Base-by-base conservation (phyloP, 92 coral and sea anemone species). In the Blastomussa wellsi region DNA sequence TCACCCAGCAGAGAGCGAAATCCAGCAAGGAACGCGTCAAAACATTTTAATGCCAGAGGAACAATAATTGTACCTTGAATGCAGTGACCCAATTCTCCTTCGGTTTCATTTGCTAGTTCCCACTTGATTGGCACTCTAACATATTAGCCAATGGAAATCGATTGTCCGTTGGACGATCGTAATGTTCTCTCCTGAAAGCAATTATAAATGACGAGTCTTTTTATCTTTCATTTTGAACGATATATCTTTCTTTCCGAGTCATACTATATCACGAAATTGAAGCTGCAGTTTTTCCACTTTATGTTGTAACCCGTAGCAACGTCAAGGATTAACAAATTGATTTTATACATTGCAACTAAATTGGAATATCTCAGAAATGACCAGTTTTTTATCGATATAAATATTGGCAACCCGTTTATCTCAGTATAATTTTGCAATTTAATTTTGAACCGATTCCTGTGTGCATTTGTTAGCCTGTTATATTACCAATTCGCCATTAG, bases 221-320 rank as follows among this genome's bases (percentile, higher is more conserved):
- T 35, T 70, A 70, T 70, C 44, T 70, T 36, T 20, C 13, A 17
- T 70, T 70, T 70, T 33, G 47, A 70, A 26, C 3, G n/a, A n/a
- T n/a, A n/a, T n/a, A 19, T 37, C 28, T 36, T 70, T 31, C 73
- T 36, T 69, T 69, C 19, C 26, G 19, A 19, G 48, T 70, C 44
- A 70, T 36, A 15, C 33, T 36, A 15, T 15, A 70, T 70, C 48
- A 70, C n/a, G 17, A 57, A 70, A n/a, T 70, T 70, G 1, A 70
- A 36, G 48, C 75, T 35, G 44, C 75, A 17, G 44, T 70, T 70
- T 70, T 70, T 69, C 42, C 36, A 17, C 28, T 38, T 70, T 20
- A 13, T 22, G 16, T 38, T 33, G 75, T 19, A 70, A 35, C 75
- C 75, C 75, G 11, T 35, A 70, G 44, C 75, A 70, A 70, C 75